Base-by-base conservation (phyloP, 2,113 vertebrate species). In the Burhinus bistriatus region DNA sequence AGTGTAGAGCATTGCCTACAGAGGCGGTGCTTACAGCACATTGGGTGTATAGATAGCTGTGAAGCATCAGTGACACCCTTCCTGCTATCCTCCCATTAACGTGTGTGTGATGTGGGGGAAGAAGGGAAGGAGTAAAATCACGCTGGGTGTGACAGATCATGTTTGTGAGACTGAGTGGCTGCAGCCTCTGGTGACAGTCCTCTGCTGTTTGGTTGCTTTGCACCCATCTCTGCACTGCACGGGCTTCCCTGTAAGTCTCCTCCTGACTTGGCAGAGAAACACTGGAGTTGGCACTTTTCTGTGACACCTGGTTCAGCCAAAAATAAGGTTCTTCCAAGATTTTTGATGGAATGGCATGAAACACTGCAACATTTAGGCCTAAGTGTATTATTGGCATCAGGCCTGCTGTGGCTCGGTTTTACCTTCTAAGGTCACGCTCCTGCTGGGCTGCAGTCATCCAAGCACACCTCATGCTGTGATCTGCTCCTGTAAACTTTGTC, bases 21-120 rank as follows among this genome's bases (percentile, higher is more conserved):
- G 70, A 1, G 27, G 27, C 2, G 5, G 15, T 0, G 0, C 55
- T 44, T 36, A 4, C 38, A 64, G 64, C 58, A 30, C 23, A 5
- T 38, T 23, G 51, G 66, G 15, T 58, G 8, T 55, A 12, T 3
- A 54, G 58, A 29, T 61, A 19, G 12, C 36, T 57, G 20, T 40
- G 83, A 52, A 77, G 40, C 32, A 34, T 5, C 78, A 69, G 73
- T 25, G 40, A 23, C 59, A 32, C 17, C 27, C 30, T 47, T 73
- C 57, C 51, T 75, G 69, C 76, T 82, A 5, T 44, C 47, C 18
- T 73, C 34, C 57, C 12, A 7, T 45, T 38, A 6, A 10, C 10
- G 13, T 19, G 8, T 7, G 27, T 51, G 44, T 27, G 44, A 16
- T 47, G 49, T 47, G 25, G 49, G n/a, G 54, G 42, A 81, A 45